Percentiles rank a stretch among this genome's conserved stretches.
These are phyloP conservation scores for Rutilus rutilus DNA, from an alignment of 2,113 vertebrate genomes.

Conservation along the genomic window DNA sequence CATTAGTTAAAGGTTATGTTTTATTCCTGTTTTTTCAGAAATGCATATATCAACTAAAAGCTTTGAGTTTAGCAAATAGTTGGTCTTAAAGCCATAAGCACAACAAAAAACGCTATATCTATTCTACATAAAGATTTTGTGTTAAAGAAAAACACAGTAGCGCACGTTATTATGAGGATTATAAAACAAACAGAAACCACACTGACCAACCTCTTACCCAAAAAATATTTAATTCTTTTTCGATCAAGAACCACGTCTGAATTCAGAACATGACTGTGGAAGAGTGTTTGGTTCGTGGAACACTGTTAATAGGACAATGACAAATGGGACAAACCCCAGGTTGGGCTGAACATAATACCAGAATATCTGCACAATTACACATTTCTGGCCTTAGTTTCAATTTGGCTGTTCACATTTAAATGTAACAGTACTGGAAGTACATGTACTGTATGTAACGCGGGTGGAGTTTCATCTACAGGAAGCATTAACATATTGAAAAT, in stretches of 20 bases:
- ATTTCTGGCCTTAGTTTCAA: background rate
- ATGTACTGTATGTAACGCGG: background rate
- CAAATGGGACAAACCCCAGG: background rate
- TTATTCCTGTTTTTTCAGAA: background rate
- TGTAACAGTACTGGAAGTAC: background rate
- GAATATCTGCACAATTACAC: background rate
- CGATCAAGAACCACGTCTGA: background rate
- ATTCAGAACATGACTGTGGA: background rate
- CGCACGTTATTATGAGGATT: background rate
- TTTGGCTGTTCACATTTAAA: background rate
- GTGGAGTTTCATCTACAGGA: background rate
- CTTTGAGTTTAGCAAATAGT: background rate
- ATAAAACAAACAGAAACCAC: background rate
- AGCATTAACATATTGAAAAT: background rate
- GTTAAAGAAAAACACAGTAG: background rate
- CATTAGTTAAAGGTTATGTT: background rate
- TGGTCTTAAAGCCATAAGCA: background rate
- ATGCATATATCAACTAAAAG: too few relatives aligned
- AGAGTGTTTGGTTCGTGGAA: background rate
- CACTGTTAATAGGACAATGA: background rate
- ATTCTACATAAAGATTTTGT: too few relatives aligned
- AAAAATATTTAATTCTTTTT: background rate
- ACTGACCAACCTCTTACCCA: background rate
- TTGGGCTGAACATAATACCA: background rate
- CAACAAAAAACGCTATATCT: too few relatives aligned